Percentiles rank a stretch among this genome's conserved stretches.
phyloP scores from a whole-genome alignment of 1,140 invertebrate species.

The Meloidogyne hapla region DNA sequence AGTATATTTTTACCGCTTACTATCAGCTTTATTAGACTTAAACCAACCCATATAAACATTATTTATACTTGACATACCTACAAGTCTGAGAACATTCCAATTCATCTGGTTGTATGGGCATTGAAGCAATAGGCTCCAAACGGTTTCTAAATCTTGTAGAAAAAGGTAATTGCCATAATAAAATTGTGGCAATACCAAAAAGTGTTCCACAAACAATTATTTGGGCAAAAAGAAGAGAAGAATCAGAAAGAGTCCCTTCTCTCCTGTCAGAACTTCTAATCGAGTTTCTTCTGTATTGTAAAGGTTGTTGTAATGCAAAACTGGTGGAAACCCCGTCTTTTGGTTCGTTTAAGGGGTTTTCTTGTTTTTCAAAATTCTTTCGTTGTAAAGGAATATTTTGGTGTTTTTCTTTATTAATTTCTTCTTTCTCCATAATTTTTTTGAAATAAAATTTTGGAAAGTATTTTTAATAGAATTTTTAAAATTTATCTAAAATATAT shows the following conservation, averaged over 20 bases:
- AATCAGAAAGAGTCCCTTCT: background rate
- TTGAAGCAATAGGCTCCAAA: background rate
- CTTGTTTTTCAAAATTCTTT: background rate
- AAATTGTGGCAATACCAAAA: slow-evolving; percentile 13
- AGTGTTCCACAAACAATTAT: slow-evolving; percentile 7
- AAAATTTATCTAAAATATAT: too few relatives aligned
- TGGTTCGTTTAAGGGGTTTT: background rate
- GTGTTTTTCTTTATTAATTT: background rate
- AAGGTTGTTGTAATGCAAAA: background rate
- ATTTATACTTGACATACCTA: slow-evolving; percentile 2
- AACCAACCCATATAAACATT: too few relatives aligned
- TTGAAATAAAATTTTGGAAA: too few relatives aligned
- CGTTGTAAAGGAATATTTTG: background rate
- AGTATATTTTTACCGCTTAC: too few relatives aligned
- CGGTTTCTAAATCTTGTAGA: slow-evolving; percentile 1
- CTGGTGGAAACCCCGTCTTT: background rate
- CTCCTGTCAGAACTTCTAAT: slow-evolving; percentile 17
- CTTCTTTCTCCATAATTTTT: background rate
- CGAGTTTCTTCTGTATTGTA: background rate
- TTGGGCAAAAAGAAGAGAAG: slow-evolving; percentile 14
- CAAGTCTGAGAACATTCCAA: slow-evolving; percentile 22
- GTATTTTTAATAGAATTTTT: too few relatives aligned
- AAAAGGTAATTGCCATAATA: slow-evolving; percentile 21
- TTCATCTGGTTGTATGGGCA: slow-evolving; percentile 19
- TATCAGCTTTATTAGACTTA: too few relatives aligned